These are phyloP conservation scores for Ophion costatus DNA, from an alignment of 2,888 invertebrate genomes.

Conservation along the genomic window DNA sequence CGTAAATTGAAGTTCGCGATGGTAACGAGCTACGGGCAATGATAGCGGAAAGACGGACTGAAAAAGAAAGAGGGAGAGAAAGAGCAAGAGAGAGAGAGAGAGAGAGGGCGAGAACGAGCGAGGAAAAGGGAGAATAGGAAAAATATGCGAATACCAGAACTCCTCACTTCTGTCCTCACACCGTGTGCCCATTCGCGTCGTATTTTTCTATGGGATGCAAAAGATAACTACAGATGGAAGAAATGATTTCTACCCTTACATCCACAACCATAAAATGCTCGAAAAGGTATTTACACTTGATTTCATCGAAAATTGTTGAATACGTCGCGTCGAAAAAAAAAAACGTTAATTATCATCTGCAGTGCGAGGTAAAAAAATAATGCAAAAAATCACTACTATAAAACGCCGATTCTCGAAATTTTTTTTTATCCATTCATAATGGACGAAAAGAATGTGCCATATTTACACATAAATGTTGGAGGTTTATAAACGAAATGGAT, in stretches of 20 bases:
- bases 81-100: not conserved
- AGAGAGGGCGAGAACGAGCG: not conserved
- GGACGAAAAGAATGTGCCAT: not conserved
- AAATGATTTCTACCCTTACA: too few species aligned
- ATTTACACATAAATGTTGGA: slow-evolving; percentile 13
- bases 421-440: not conserved
- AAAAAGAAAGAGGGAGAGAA: not conserved
- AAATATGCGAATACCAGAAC: slow-evolving; percentile 4
- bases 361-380: too few species aligned
- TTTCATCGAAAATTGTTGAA: too few species aligned
- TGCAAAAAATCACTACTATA: too few species aligned
- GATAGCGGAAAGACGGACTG: slow-evolving; percentile 1
- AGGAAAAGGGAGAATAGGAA: not conserved
- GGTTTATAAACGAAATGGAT: slow-evolving; percentile 18
- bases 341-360: too few species aligned
- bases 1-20: slow-evolving; percentile 68
- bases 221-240: too few species aligned
- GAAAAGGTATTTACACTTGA: too few species aligned
- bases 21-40: slow-evolving; percentile 66
- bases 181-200: not conserved
- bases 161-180: too few species aligned
- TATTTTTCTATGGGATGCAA: too few species aligned
- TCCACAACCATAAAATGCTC: too few species aligned
- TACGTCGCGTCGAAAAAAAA: too few species aligned
- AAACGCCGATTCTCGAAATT: not conserved